Evolutionary conservation across 2,797 vertebrate species (phyloP).

Genomic region (Apogon hyalosoma): DNA sequence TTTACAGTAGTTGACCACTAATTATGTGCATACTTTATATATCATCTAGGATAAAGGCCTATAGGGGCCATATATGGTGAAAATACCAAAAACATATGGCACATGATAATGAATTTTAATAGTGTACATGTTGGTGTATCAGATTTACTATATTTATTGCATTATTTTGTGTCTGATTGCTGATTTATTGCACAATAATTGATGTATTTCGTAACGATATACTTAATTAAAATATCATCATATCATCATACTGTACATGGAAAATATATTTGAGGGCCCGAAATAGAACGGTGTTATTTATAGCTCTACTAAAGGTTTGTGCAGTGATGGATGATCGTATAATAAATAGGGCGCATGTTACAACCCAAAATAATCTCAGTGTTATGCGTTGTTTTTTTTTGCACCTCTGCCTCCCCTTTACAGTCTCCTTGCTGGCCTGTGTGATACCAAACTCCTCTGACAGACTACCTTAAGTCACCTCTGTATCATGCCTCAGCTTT

Average conservation of each 20-base stretch:
- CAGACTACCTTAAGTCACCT: constrained; percentile 59
- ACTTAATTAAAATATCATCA: background rate
- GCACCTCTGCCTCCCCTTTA: constrained; percentile 6
- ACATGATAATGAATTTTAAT: too few species aligned
- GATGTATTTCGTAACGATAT: background rate
- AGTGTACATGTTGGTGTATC: too few species aligned
- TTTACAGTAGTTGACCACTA: too few species aligned
- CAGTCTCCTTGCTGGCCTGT: constrained; percentile 41
- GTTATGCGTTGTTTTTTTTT: constrained; percentile 23
- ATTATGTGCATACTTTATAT: too few species aligned
- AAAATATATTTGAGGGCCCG: background rate
- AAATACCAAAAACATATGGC: too few species aligned
- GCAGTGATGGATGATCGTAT: constrained; percentile 13
- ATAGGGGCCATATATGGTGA: too few species aligned
- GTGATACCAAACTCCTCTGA: constrained; percentile 50
- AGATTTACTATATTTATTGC: too few species aligned
- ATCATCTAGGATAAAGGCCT: too few species aligned
- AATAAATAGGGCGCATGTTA: constrained; percentile 10
- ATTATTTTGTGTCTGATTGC: too few species aligned
- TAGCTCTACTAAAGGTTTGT: constrained; percentile 12
- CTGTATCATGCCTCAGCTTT: constrained; percentile 52
- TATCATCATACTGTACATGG: background rate
- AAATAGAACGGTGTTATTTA: background rate
- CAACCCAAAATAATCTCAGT: constrained; percentile 19
- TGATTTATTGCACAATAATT: background rate